Conservation (phyloP, 2,888 invertebrate species). For the Geotrupes spiniger region DNA sequence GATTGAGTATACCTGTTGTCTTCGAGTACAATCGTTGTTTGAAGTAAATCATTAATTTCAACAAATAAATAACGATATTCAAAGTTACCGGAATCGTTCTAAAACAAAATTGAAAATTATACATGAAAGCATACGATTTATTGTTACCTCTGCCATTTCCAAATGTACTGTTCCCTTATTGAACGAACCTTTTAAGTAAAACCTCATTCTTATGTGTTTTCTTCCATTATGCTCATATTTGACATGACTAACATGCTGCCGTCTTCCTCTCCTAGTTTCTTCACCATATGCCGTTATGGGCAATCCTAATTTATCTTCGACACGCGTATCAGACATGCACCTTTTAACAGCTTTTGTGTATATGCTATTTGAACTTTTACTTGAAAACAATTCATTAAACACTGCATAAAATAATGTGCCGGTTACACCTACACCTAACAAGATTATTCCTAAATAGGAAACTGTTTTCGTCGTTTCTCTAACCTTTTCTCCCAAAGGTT, state of each 20-base stretch:
- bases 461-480: slow-evolving; percentile 89
- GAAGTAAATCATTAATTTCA: slow-evolving; percentile 75
- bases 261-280: slow-evolving; percentile 75
- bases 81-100: slow-evolving; percentile 75
- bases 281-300: slow-evolving; percentile 90
- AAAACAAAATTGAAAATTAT: slow-evolving; percentile 39
- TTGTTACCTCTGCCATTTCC: slow-evolving; percentile 76
- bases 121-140: neutral
- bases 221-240: slow-evolving; percentile 72
- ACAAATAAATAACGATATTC: slow-evolving; percentile 82
- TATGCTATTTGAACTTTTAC: slow-evolving; percentile 80
- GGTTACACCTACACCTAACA: slow-evolving; percentile 74
- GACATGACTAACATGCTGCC: slow-evolving; percentile 80
- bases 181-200: slow-evolving; percentile 81
- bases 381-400: slow-evolving; percentile 83
- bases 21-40: slow-evolving; percentile 73
- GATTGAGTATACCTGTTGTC: slow-evolving; percentile 67
- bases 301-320: slow-evolving; percentile 81
- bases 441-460: slow-evolving; percentile 78
- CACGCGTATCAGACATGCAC: slow-evolving; percentile 71
- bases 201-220: slow-evolving; percentile 83
- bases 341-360: slow-evolving; percentile 75
- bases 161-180: slow-evolving; percentile 81
- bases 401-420: slow-evolving; percentile 80
- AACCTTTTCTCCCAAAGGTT: slow-evolving; percentile 71